Percentiles rank a stretch among this genome's conserved stretches.
Evolutionary conservation across 2,797 vertebrate genomes (phyloP).

Genomic region (Carduelis carduelis): DNA sequence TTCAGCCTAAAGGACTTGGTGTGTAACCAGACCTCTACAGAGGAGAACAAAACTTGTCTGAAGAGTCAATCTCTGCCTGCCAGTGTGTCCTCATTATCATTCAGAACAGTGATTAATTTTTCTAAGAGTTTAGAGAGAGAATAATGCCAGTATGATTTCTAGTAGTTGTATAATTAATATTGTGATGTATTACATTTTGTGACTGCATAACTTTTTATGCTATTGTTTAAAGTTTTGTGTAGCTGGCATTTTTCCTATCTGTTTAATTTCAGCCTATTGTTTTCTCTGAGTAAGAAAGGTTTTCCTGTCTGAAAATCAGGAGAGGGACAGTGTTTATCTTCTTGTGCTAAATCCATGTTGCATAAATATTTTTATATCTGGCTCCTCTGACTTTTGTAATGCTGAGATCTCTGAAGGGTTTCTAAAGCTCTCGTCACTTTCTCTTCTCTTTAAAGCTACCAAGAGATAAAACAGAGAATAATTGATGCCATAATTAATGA

Average conservation of each 20-base stretch:
- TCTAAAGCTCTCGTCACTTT: not conserved
- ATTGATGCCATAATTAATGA: conserved; percentile 64
- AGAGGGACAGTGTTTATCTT: not conserved
- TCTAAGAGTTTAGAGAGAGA: not conserved
- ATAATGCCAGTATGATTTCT: not conserved
- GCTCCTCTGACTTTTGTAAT: not conserved
- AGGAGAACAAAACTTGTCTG: not conserved
- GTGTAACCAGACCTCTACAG: not conserved
- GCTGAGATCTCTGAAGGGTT: not conserved
- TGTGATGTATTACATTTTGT: not conserved
- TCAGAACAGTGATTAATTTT: not conserved
- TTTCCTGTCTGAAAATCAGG: not conserved
- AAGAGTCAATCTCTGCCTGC: not conserved
- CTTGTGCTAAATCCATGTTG: not conserved
- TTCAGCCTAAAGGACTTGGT: not conserved
- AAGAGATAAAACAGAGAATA: conserved; percentile 24
- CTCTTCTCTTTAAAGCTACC: not conserved
- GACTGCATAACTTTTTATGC: not conserved
- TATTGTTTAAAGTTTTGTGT: not conserved
- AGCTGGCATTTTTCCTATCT: not conserved
- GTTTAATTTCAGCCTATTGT: not conserved
- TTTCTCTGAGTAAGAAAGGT: not conserved
- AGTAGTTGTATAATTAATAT: not conserved
- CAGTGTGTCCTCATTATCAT: not conserved
- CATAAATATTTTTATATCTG: not conserved